Base-by-base conservation (phyloP, 2,888 invertebrate genomes). In the Thecophora atra region DNA sequence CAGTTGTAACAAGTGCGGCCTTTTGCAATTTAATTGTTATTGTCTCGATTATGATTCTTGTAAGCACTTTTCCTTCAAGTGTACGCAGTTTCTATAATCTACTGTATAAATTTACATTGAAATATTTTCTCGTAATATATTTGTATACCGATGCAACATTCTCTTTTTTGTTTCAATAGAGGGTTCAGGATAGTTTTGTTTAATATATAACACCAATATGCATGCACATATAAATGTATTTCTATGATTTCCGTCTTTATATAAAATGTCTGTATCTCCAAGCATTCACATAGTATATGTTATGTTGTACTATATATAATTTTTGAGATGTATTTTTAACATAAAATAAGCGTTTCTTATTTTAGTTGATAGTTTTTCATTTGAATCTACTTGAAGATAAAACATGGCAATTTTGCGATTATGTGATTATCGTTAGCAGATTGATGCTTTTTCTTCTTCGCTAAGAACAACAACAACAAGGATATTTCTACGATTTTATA, bases 1-100 rank as follows among this genome's bases (percentile, higher is more conserved):
- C 70, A 70, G 24, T 42, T 70, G 70, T 70, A 70, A 70, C 70
- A 70, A 70, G 70, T 70, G 70, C 70, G 70, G 70, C 70, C 52
- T 26, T 24, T 51, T 58, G 58, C 28, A 28, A 67, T n/a, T 42
- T 21, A 67, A 67, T 37, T 54, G 17, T 56, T 54, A 19, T 63
- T 63, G 42, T 65, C 47, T 21, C 51, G 26, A 65, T 44, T 15
- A 8, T 37, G 37, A 11, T 6, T 37, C 11, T 37, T 37, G 37
- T 37, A 1, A 21, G 17, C 3, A 47, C 21, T 64, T 64, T 30
- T 70, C 15, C 11, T 65, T 5, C 4, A 24, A 30, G 24, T 47
- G 19, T 47, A n/a, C 44, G 52, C 47, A 60, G n/a, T 62, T 28
- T 54, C 63, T 63, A 42, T 24, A 65, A 73, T 47, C 54, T 62